Conservation (phyloP, 2,797 vertebrate species). For the Hyperoplus immaculatus region DNA sequence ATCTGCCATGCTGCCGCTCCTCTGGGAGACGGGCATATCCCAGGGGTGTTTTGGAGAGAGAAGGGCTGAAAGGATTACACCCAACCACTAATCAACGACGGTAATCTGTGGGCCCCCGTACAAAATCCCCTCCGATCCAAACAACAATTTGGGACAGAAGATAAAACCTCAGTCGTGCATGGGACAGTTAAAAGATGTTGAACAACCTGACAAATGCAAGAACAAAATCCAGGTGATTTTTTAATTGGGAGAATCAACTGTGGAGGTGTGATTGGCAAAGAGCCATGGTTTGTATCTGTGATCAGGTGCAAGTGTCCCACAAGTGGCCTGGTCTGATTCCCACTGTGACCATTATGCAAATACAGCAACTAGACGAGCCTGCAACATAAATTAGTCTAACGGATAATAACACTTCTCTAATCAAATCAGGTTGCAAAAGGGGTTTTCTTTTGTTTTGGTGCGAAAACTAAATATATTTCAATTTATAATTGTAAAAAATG, state of each 20-base stretch:
- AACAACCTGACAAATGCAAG: slow-evolving; percentile 62
- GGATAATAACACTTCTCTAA: slow-evolving; percentile 72
- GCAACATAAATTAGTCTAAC: slow-evolving; percentile 76
- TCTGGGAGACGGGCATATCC: slow-evolving; percentile 85
- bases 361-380: slow-evolving; percentile 71
- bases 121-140: slow-evolving; percentile 80
- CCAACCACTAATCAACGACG: slow-evolving; percentile 88
- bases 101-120: slow-evolving; percentile 86
- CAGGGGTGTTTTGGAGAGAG: slow-evolving; percentile 86
- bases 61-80: slow-evolving; percentile 89
- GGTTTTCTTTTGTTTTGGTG: slow-evolving; percentile 22
- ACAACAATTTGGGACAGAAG: slow-evolving; percentile 75
- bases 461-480: not conserved
- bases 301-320: slow-evolving; percentile 88
- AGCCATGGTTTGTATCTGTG: slow-evolving; percentile 81
- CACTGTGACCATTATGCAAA: slow-evolving; percentile 86
- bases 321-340: slow-evolving; percentile 87
- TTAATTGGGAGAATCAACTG: slow-evolving; percentile 68
- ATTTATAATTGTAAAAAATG: not conserved
- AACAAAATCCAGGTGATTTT: slow-evolving; percentile 69
- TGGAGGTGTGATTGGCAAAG: slow-evolving; percentile 81
- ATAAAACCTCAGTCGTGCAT: slow-evolving; percentile 54
- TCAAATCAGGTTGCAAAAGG: slow-evolving; percentile 52
- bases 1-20: slow-evolving; percentile 88
- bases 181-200: slow-evolving; percentile 52